Evolutionary conservation across 2,888 invertebrate genomes (phyloP).

Genomic region (Folsomia candida): DNA sequence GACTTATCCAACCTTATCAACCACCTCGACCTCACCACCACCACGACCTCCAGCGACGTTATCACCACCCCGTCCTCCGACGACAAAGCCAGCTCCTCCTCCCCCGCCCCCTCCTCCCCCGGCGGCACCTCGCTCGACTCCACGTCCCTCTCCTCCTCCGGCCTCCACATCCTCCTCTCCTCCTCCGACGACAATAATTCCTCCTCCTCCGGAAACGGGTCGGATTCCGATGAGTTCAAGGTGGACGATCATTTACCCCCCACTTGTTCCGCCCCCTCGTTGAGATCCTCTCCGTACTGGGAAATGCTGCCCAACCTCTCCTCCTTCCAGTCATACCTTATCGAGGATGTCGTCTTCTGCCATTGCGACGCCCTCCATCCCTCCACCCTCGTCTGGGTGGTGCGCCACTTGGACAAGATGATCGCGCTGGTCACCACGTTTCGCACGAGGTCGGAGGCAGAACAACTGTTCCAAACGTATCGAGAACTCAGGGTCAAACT

Average conservation of each 20-base stretch:
- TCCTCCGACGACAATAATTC: conserved; percentile 46
- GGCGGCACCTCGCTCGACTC: conserved; percentile 45
- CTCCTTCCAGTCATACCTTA: conserved; percentile 50
- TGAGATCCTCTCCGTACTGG: conserved; percentile 45
- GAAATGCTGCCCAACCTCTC: conserved; percentile 48
- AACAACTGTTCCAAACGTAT: conserved; percentile 48
- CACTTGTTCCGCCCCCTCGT: conserved; percentile 23
- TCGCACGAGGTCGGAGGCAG: conserved; percentile 46
- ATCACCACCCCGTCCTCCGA: conserved; percentile 8
- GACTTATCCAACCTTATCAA: conserved; percentile 46
- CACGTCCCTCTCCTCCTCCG: conserved; percentile 47
- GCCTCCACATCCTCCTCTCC: conserved; percentile 34
- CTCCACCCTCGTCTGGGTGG: conserved; percentile 49
- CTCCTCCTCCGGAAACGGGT: conserved; percentile 50
- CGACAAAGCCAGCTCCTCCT: conserved; percentile 44
- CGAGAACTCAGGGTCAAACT: conserved; percentile 48
- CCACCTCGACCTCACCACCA: conserved; percentile 42
- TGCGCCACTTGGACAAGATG: conserved; percentile 49
- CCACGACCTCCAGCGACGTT: background rate
- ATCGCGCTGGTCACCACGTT: conserved; percentile 49
- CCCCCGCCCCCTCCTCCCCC: conserved; percentile 43
- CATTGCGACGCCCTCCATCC: conserved; percentile 49
- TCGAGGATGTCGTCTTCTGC: conserved; percentile 50
- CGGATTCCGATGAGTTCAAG: conserved; percentile 49
- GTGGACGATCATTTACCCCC: background rate